Evolutionary conservation across 2,797 vertebrate genomes (phyloP).

Genomic region (Numenius phaeopus): DNA sequence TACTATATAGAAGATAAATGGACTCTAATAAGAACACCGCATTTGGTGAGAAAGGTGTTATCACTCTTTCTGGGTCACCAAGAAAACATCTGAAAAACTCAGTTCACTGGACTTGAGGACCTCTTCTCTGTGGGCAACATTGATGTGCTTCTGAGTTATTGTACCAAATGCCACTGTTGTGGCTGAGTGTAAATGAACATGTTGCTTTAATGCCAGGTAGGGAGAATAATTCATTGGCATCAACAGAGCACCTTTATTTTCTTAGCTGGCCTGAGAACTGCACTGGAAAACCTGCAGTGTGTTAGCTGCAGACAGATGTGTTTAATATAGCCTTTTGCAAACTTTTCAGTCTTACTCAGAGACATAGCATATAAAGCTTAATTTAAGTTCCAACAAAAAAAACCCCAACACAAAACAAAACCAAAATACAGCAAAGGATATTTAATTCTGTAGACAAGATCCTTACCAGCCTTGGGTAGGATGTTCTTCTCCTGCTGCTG

Average conservation of each 20-base stretch:
- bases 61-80: background rate
- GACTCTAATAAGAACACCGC: background rate
- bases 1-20: background rate
- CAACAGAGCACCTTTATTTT: background rate
- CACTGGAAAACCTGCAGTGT: background rate
- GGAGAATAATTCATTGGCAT: background rate
- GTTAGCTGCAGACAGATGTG: background rate
- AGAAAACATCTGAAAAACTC: background rate
- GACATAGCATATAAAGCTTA: background rate
- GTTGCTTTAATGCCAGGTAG: background rate
- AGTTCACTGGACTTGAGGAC: background rate
- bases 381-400: background rate
- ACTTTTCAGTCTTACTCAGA: background rate
- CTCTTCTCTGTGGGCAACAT: background rate
- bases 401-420: no score
- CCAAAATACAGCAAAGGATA: background rate
- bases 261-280: background rate
- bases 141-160: background rate
- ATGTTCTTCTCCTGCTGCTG: background rate
- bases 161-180: background rate
- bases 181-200: background rate
- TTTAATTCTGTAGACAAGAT: background rate
- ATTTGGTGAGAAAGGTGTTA: background rate
- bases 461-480: fast-evolving
- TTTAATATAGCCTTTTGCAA: background rate